Evolutionary conservation across 2,888 invertebrate species (phyloP).

Genomic region (Spatulosminthurus flaviceps): DNA sequence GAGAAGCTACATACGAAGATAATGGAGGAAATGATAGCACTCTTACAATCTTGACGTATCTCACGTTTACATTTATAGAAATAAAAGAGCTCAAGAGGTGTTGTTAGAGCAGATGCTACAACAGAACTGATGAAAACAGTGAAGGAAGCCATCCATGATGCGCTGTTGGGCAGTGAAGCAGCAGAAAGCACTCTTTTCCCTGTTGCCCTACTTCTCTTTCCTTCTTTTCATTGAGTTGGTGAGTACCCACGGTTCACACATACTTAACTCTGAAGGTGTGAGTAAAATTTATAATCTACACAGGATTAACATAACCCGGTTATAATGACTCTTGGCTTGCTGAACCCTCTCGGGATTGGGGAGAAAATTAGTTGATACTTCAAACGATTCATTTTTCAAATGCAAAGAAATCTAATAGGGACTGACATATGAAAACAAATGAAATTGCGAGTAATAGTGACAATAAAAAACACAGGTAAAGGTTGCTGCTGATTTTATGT

Average conservation of each 20-base stretch:
- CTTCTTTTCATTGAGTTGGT: conserved; percentile 49
- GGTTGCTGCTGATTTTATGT: background rate
- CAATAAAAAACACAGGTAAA: conserved; percentile 19
- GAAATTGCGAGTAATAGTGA: no score
- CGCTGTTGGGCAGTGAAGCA: conserved; percentile 44
- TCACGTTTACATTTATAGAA: background rate
- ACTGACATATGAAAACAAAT: no score
- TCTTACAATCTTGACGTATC: background rate
- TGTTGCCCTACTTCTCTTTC: conserved; percentile 53
- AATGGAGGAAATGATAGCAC: background rate
- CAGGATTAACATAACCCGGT: conserved; percentile 49
- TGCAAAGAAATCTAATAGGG: background rate
- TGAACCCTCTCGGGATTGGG: no score
- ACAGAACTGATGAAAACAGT: conserved; percentile 55
- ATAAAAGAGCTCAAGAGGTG: background rate
- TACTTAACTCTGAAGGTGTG: conserved; percentile 39
- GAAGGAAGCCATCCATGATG: conserved; percentile 54
- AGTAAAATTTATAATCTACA: conserved; percentile 46
- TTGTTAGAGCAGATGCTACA: conserved; percentile 49
- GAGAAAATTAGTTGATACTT: background rate
- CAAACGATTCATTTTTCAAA: background rate
- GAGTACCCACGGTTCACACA: conserved; percentile 8
- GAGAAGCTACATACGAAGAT: background rate
- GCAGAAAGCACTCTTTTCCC: conserved; percentile 48
- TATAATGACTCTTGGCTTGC: background rate